phyloP scores from a whole-genome alignment of 1,140 invertebrate genomes.

The Halesus radiatus region DNA sequence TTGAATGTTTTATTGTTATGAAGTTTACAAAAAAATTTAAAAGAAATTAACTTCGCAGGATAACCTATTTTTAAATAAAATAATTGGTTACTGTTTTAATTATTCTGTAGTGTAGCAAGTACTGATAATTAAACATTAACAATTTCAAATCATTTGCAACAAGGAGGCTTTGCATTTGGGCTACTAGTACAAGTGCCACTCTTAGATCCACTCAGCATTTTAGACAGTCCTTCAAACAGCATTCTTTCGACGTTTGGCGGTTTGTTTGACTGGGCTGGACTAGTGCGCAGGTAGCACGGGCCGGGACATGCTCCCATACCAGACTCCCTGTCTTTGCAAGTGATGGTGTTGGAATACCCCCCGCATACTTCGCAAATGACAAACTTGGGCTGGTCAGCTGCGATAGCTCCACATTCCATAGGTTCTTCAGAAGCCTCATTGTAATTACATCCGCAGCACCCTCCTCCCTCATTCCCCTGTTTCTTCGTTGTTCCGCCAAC shows the following conservation, averaged over 20 bases:
- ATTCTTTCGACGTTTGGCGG: conserved; percentile 9
- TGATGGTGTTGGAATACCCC: conserved; percentile 24
- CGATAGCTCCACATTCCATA: background rate
- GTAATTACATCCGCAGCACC: conserved; percentile 24
- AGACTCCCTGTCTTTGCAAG: conserved; percentile 12
- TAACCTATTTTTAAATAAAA: too few relatives aligned
- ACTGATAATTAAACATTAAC: too few relatives aligned
- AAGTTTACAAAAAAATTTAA: too few relatives aligned
- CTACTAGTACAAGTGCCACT: too few relatives aligned
- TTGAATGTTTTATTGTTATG: too few relatives aligned
- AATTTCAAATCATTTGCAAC: background rate
- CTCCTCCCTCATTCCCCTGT: background rate
- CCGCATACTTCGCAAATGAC: conserved; percentile 41
- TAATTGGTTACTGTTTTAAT: too few relatives aligned
- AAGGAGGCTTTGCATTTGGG: background rate
- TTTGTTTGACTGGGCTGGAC: background rate
- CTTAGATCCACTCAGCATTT: conserved; percentile 15
- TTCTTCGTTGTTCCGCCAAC: background rate
- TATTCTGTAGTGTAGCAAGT: too few relatives aligned
- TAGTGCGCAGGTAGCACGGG: background rate
- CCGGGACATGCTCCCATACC: background rate
- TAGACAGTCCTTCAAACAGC: conserved; percentile 19
- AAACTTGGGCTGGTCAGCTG: conserved; percentile 10
- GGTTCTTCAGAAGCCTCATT: background rate
- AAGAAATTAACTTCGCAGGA: too few relatives aligned